These are phyloP conservation scores for Siniperca chuatsi DNA, from an alignment of 2,113 vertebrate species.

Conservation along the genomic window DNA sequence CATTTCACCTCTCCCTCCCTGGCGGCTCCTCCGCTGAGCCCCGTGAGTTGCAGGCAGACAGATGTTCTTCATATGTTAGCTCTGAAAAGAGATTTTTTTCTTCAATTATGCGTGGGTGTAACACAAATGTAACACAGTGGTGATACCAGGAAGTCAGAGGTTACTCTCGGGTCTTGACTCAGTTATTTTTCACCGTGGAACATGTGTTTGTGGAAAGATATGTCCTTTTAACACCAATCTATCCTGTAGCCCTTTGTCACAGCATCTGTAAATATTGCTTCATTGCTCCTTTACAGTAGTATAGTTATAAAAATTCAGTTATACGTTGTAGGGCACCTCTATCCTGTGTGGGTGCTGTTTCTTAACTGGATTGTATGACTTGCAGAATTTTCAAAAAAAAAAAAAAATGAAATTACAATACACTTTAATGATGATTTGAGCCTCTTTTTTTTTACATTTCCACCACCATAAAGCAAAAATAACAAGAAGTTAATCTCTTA, in stretches of 20 bases:
- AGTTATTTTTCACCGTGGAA: constrained; percentile 28
- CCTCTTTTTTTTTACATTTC: constrained; percentile 4
- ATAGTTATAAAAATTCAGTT: not conserved
- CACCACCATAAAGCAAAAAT: constrained; percentile 49
- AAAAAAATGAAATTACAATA: not conserved
- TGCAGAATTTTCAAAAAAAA: not conserved
- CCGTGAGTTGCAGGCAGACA: constrained; percentile 59
- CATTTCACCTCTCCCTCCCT: constrained; percentile 66
- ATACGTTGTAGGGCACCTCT: not conserved
- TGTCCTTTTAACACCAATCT: constrained; percentile 9
- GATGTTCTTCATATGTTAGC: constrained; percentile 79
- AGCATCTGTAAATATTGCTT: not conserved
- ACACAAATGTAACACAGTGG: constrained; percentile 59
- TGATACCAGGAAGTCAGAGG: constrained; percentile 65
- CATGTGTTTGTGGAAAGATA: constrained; percentile 24
- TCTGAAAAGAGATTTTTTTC: constrained; percentile 36
- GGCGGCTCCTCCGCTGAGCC: constrained; percentile 25
- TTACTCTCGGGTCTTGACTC: constrained; percentile 52
- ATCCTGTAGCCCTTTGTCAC: not conserved
- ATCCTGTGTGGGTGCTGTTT: too few species aligned
- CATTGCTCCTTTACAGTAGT: not conserved
- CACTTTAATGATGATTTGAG: not conserved
- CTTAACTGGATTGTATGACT: not conserved
- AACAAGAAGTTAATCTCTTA: constrained; percentile 57
- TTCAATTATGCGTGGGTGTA: constrained; percentile 52